Evolutionary conservation across 2,113 vertebrate species (phyloP).

Genomic region (Chaetura pelagica): DNA sequence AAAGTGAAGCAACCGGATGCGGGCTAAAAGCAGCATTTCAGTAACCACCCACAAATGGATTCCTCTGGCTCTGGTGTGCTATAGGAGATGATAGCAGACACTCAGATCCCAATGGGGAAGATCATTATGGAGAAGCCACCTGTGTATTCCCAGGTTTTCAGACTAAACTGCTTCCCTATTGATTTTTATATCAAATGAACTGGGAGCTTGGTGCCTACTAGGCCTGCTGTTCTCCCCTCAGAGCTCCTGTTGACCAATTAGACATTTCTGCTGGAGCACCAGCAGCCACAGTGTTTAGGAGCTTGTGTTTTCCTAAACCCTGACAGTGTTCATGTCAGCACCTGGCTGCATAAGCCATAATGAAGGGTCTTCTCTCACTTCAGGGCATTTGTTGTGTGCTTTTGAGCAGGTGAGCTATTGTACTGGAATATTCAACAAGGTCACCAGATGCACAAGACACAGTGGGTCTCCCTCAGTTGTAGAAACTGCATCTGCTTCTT

Average conservation of each 20-base stretch:
- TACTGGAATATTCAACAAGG: neutral
- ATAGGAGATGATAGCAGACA: neutral
- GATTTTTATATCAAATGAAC: neutral
- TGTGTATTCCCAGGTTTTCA: conserved; percentile 35
- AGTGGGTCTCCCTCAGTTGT: neutral
- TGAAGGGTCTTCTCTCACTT: neutral
- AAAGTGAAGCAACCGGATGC: neutral
- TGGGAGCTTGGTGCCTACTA: neutral
- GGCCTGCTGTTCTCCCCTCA: neutral
- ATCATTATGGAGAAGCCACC: conserved; percentile 34
- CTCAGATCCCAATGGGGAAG: neutral
- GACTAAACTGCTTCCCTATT: neutral
- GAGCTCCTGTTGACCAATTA: conserved; percentile 2
- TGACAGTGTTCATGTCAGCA: neutral
- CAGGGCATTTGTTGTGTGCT: neutral
- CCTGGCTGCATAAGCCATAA: neutral
- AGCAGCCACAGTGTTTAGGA: neutral
- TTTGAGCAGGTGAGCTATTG: neutral
- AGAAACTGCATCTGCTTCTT: neutral
- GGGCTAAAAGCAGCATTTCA: neutral
- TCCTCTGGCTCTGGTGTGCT: neutral
- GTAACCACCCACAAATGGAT: neutral
- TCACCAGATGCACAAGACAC: neutral
- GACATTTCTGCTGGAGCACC: neutral
- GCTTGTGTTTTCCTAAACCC: neutral